Evolutionary conservation across 2,888 invertebrate species (phyloP), one percentile per base, ranked within the genome.

Genomic region (Nymphalis urticae): DNA sequence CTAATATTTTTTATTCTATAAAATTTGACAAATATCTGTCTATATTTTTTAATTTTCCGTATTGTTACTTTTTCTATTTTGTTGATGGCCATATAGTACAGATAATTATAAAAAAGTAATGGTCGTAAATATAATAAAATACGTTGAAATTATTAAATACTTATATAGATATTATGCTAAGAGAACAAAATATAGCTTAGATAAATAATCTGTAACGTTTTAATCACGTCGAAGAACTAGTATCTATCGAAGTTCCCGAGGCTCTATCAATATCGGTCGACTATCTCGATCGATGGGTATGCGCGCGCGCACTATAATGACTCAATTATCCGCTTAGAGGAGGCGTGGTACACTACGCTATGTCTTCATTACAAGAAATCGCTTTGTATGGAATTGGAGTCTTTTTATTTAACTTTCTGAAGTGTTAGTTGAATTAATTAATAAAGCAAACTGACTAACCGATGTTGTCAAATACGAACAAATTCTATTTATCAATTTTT

Each of bases 281-380:
- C 79, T 86, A 89, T 88, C 86, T 82, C 76, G 75, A 75, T 77
- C 76, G 79, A 79, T 76, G 76, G 75, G 78, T 75, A 78, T 85
- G 90, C 89, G 89, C 89, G 83, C 85, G 88, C 87, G 88, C 87
- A 83, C 78, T 82, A 85, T 93, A 93, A 93, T 93, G 92, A 88
- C 93, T 93, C 93, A 92, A 93, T 93, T 93, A 93, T 87, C 89
- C 90, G 92, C 88, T 93, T 91, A 92, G 90, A 78, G 88, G 79
- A 81, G 92, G 92, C 91, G 92, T 82, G 87, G 86, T 79, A 66
- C 77, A 71, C 76, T 77, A 82, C 86, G 85, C 83, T 92, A 90
- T 89, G 89, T 92, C 92, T 92, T 92, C 91, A 92, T 90, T 90
- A 89, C 83, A 73, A 68, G 66, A 71, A 75, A 51, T 72, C 67